Evolutionary conservation across 2,113 vertebrate genomes (phyloP).

Genomic region (Siphamia tubifer): DNA sequence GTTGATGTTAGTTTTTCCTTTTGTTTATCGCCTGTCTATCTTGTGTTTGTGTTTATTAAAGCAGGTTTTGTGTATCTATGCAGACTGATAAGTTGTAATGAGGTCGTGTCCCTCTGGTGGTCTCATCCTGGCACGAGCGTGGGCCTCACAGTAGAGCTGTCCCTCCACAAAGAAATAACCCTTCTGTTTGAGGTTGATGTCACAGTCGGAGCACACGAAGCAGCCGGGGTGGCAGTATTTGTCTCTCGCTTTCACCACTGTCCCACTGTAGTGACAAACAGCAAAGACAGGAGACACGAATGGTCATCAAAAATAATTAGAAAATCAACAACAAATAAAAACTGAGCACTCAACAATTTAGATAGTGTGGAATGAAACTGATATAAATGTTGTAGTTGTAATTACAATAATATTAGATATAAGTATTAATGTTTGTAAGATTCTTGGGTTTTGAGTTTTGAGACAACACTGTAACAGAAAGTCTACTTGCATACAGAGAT

Average conservation of each 20-base stretch:
- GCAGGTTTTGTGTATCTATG: slow-evolving; percentile 59
- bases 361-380: too few relatives aligned
- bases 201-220: slow-evolving; percentile 95
- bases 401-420: too few relatives aligned
- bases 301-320: background rate
- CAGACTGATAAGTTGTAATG: slow-evolving; percentile 85
- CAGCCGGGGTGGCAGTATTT: slow-evolving; percentile 94
- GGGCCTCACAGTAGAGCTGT: slow-evolving; percentile 94
- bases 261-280: slow-evolving; percentile 79
- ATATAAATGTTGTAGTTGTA: too few relatives aligned
- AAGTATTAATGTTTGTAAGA: too few relatives aligned
- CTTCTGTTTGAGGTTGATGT: slow-evolving; percentile 94
- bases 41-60: background rate
- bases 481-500: too few relatives aligned
- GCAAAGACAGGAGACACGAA: background rate
- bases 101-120: slow-evolving; percentile 93
- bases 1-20: background rate
- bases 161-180: slow-evolving; percentile 98
- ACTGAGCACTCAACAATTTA: too few relatives aligned
- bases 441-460: too few relatives aligned
- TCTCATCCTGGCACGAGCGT: slow-evolving; percentile 88
- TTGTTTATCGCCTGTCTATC: background rate
- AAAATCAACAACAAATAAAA: too few relatives aligned
- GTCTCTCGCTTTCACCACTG: slow-evolving; percentile 94
- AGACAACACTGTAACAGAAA: too few relatives aligned